Percentiles rank a stretch among this genome's conserved stretches.
Conservation (phyloP, 2,113 vertebrate genomes). For the Caloenas nicobarica region DNA sequence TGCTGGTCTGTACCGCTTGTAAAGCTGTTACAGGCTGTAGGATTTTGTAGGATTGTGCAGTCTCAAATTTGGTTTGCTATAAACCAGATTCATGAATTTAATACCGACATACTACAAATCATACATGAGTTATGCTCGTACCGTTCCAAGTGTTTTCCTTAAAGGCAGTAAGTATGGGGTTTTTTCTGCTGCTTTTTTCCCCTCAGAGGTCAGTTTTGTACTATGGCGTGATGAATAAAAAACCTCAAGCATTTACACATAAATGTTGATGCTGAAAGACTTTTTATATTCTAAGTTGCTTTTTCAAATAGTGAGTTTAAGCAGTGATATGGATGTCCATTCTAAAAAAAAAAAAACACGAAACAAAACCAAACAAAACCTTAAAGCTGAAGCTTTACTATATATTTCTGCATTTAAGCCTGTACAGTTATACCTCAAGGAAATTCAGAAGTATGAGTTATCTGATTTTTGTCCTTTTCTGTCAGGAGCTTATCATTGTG, state of each 20-base stretch:
- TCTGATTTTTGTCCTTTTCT: not conserved
- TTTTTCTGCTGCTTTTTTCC: not conserved
- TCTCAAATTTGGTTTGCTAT: not conserved
- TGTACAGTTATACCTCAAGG: not conserved
- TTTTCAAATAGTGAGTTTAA: not conserved
- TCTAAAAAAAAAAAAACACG: not conserved
- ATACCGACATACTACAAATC: not conserved
- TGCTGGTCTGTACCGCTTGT: not conserved
- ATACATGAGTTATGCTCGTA: not conserved
- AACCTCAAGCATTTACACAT: not conserved
- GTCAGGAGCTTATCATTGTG: not conserved
- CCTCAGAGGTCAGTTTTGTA: not conserved
- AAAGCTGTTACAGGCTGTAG: not conserved
- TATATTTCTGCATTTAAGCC: not conserved
- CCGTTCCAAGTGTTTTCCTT: not conserved
- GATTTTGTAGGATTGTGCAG: not conserved
- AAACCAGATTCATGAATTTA: conserved; percentile 1
- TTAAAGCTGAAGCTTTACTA: not conserved
- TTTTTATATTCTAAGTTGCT: not conserved
- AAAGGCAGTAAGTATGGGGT: not conserved
- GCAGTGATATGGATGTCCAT: not conserved
- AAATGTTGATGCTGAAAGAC: not conserved
- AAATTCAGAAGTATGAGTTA: not conserved
- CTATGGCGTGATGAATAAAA: not conserved
- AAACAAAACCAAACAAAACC: no score